Evolutionary conservation across 2,888 invertebrate species (phyloP), one percentile per base, ranked within the genome.

Genomic region (Cosmia pyralina): DNA sequence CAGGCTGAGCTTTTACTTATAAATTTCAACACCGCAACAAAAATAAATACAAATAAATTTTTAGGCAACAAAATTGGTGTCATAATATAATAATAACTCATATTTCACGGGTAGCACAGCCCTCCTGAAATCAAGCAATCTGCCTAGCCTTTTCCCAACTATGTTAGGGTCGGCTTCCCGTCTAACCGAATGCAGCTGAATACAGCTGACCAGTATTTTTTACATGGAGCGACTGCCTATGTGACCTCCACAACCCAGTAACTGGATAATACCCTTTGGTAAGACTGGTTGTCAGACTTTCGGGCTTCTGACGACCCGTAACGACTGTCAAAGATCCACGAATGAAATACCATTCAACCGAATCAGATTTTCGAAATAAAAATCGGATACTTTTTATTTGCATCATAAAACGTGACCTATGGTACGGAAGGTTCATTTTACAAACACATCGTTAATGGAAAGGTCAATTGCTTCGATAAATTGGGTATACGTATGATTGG

Each of bases 391-490:
- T 69, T 69, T 75, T 77, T 75, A 68, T 66, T 79, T 63, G 60
- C 13, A 15, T 52, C 52, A 65, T 58, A 77, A 69, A 75, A 81
- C 62, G 48, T 65, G 46, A 69, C 53, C 48, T 50, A 28, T 75
- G n/a, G 8, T 11, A 44, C 28, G n/a, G n/a, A 53, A 62, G 65
- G 57, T 69, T 58, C n/a, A 53, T 69, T 76, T 76, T 62, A 69
- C 77, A 76, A 69, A 64, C 75, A 81, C 69, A 38, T 75, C 62
- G 65, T 69, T 69, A 69, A 46, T 74, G 34, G 34, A 67, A 75
- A 77, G 81, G 75, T 77, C 75, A 80, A 77, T 81, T 75, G 75
- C 57, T 75, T 52, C 46, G 44, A 67, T 81, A 77, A 52, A 75
- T 75, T 81, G 62, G 19, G 44, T 67, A 44, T 50, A 28, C 28